Conservation (phyloP, 2,888 invertebrate genomes). For the Dichetophora obliterata region DNA sequence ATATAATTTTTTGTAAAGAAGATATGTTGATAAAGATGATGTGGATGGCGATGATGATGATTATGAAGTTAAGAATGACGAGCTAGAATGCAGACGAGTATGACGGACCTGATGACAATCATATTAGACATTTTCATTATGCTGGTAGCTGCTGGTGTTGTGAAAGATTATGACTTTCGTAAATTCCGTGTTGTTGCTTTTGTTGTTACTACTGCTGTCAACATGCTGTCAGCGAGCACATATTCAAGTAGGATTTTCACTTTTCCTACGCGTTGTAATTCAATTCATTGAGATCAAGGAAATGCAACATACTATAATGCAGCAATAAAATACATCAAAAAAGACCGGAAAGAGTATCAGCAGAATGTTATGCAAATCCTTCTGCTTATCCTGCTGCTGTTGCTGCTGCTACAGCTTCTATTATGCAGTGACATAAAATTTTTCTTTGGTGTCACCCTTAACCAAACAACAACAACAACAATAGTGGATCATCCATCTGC, state of each 20-base stretch:
- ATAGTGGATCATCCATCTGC: constrained; percentile 17
- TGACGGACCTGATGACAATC: not conserved
- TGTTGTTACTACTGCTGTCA: not conserved
- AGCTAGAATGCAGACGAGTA: not conserved
- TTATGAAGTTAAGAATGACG: not conserved
- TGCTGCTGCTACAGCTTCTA: not conserved
- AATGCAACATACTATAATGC: constrained; percentile 2
- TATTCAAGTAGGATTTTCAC: constrained; percentile 32
- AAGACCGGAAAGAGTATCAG: not conserved
- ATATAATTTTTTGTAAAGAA: constrained; percentile 23
- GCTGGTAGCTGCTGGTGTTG: not conserved
- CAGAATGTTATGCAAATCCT: constrained; percentile 9
- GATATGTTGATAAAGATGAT: not conserved
- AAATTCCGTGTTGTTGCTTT: not conserved
- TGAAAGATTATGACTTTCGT: not conserved
- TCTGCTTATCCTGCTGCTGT: not conserved
- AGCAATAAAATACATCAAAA: not conserved
- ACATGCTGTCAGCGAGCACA: not conserved
- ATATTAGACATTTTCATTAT: not conserved
- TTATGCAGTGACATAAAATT: constrained; percentile 24
- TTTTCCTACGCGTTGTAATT: constrained; percentile 24
- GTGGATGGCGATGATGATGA: not conserved
- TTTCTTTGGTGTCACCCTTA: constrained; percentile 31
- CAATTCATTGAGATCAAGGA: constrained; percentile 26
- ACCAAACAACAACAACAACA: not conserved